Base-by-base conservation (phyloP, 2,797 vertebrate genomes). In the Pachyuromys duprasi region DNA sequence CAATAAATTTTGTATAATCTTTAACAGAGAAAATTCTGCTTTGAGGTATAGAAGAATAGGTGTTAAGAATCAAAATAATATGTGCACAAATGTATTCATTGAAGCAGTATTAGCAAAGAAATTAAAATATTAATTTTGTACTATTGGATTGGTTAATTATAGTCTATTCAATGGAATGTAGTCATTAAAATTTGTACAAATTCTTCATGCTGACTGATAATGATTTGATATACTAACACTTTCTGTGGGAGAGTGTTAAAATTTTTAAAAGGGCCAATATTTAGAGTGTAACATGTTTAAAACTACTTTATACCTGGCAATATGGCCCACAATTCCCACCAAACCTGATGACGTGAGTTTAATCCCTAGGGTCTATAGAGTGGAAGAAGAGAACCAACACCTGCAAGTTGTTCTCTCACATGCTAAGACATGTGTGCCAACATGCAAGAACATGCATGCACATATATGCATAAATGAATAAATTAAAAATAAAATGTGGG, bases 31-130 rank as follows among this genome's bases (percentile, higher is more conserved):
- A 93, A 93, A 87, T 80, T 11, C 4, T 57, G 60, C 45, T 67
- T 60, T 65, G 13, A 70, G 7, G 67, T 88, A 88, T 33, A 31
- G 12, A 94, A 31, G 12, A 94, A 81, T 6, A 74, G 36, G 70
- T 42, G 36, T 90, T 62, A 39, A 86, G 49, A 28, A 22, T 74
- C 28, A 80, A 36, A 89, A 95, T 74, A 80, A 86, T 70, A 86
- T 60, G 65, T 62, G 5, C 4, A 12, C 75, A 93, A 93, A 5
- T 86, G 4, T 82, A 88, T 39, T 91, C 0, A 36, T 31, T 79
- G 42, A 96, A 94, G 49, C 49, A 90, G 89, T 91, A 72, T 45
- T 83, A 89, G 6, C 69, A 89, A 93, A 92, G 7, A 6, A 78
- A 17, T 90, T 9, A 65, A 90, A 88, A 83, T 81, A 75, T 84